Conservation (phyloP, 1,140 invertebrate species). For the Trachymyrmex septentrionalis region DNA sequence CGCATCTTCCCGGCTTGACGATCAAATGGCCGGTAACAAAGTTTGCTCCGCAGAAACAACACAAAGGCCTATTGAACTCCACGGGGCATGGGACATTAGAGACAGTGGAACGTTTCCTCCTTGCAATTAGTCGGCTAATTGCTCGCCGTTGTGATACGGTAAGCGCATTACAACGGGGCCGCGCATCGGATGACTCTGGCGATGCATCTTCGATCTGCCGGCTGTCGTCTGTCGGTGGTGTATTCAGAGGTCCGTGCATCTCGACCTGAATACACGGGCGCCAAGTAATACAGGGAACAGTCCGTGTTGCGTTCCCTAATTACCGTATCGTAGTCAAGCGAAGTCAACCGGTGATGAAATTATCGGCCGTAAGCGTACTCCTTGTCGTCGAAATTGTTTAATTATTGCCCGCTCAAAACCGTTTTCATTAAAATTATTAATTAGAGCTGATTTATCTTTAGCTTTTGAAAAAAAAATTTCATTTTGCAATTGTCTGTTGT, state of each 20-base stretch:
- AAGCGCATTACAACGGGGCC: constrained; percentile 58
- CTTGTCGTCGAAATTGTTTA: neutral
- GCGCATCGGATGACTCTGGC: constrained; percentile 56
- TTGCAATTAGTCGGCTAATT: constrained; percentile 65
- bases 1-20: constrained; percentile 33
- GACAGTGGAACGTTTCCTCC: constrained; percentile 56
- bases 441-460: neutral
- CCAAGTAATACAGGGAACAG: constrained; percentile 43
- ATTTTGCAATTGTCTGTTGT: neutral
- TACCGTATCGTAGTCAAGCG: constrained; percentile 30
- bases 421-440: neutral
- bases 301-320: constrained; percentile 55
- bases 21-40: constrained; percentile 57
- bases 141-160: constrained; percentile 56
- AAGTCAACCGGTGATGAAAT: constrained; percentile 59
- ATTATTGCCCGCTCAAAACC: neutral
- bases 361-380: constrained; percentile 34
- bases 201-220: constrained; percentile 63
- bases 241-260: constrained; percentile 53
- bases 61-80: constrained; percentile 62
- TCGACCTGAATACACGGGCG: constrained; percentile 46
- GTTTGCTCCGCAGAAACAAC: constrained; percentile 42
- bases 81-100: constrained; percentile 27
- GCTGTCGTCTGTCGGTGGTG: constrained; percentile 49
- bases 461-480: neutral